Evolutionary conservation across 2,797 vertebrate species (phyloP).

Genomic region (Gouania willdenowi): DNA sequence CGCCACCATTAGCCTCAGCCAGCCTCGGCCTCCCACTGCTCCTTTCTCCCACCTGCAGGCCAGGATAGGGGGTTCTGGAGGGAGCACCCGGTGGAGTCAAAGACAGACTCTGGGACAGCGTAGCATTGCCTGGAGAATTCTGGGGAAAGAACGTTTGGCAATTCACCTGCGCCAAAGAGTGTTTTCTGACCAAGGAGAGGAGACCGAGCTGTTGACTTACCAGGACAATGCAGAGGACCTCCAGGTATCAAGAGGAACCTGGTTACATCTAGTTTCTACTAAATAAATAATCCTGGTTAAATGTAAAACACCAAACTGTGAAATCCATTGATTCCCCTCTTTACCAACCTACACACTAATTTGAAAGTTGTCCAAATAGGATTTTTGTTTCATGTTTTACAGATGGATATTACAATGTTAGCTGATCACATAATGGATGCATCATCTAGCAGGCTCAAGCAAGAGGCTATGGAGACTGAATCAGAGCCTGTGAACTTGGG

Average conservation of each 20-base stretch:
- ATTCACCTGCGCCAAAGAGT: slow-evolving; percentile 86
- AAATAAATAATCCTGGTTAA: too few relatives aligned
- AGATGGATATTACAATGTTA: slow-evolving; percentile 94
- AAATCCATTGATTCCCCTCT: too few relatives aligned
- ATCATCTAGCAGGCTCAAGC: slow-evolving; percentile 88
- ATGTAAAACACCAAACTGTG: too few relatives aligned
- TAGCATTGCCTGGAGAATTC: slow-evolving; percentile 73
- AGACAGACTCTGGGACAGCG: slow-evolving; percentile 72
- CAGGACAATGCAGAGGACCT: slow-evolving; percentile 87
- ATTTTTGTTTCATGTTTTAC: slow-evolving; percentile 16
- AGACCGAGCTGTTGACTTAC: slow-evolving; percentile 86
- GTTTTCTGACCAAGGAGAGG: slow-evolving; percentile 85
- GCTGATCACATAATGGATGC: slow-evolving; percentile 96
- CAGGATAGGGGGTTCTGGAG: slow-evolving; percentile 76
- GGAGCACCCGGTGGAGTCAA: slow-evolving; percentile 76
- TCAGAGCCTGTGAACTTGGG: slow-evolving; percentile 69
- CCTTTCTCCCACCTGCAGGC: slow-evolving; percentile 82
- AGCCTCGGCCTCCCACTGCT: slow-evolving; percentile 79
- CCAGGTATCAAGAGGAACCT: slow-evolving; percentile 78
- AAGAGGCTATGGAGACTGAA: slow-evolving; percentile 81
- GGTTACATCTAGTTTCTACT: too few relatives aligned
- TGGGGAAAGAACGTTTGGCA: slow-evolving; percentile 86
- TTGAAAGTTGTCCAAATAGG: too few relatives aligned
- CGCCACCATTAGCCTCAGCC: slow-evolving; percentile 65
- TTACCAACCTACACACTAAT: too few relatives aligned